Base-by-base conservation (phyloP, 23 tunicate species). In the Botrylloides violaceus region DNA sequence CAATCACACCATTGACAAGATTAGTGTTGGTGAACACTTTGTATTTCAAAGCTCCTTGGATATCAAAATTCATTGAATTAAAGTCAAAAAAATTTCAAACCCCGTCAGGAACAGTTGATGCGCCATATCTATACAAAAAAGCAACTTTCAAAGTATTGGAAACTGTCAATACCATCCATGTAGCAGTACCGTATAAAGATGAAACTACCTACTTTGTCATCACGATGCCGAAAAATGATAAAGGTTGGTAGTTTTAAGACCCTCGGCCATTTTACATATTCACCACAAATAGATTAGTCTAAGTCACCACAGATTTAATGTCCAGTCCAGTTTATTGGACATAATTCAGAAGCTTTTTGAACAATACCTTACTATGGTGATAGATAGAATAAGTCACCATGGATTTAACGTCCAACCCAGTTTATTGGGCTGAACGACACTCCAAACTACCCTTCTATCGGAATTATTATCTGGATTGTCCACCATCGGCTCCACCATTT, bases 1-100 rank as follows among this genome's bases (percentile, higher is more conserved):
- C 28, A 3, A 58, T 87, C 36, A 61, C 55, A 22, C 36, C 75
- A 2, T 25, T 81, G 34, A 81, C 87, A 24, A 64, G 76, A 26
- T 30, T 87, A 18, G 66, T 81, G 4, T 33, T 87, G 43, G 83
- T 71, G 66, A 76, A 83, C 49, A 80, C 83, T 27, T 34, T 87
- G 29, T 76, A 81, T 37, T 87, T 87, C 71, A 81, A 87, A 53
- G 87, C 70, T 12, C 20, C 36, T 25, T 87, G 96, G 96, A 20
- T 70, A 32, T 15, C 25, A 37, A 39, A 75, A 18, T 86, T 86
- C 57, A 32, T 23, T 6, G 29, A 61, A 65, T 22, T 20, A 12
- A 15, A 43, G 53, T 43, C 53, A 15, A 15, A 43, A 43, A 43
- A 21, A 4, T 56, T 57, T 18, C 2, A 55, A 58, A 31, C 78